Evolutionary conservation across 2,888 invertebrate genomes (phyloP).

Genomic region (Sminthurinus aureus): DNA sequence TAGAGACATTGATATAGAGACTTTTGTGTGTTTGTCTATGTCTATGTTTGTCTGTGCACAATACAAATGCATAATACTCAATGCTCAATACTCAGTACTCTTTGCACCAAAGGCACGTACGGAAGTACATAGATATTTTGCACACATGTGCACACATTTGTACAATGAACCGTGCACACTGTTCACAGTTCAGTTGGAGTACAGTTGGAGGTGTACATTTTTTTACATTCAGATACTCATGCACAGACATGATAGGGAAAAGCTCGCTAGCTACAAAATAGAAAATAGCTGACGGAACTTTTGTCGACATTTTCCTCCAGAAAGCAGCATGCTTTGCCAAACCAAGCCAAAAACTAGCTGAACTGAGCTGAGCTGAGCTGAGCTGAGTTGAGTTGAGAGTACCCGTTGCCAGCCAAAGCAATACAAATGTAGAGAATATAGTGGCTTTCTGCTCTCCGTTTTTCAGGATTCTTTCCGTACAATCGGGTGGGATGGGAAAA

Average conservation of each 20-base stretch:
- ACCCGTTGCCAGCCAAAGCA: too few species aligned
- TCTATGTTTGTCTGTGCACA: not conserved
- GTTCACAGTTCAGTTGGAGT: too few species aligned
- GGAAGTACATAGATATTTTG: not conserved
- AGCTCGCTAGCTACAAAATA: too few species aligned
- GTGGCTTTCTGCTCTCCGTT: too few species aligned
- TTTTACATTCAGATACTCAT: not conserved
- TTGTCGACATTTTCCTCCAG: conserved; percentile 8
- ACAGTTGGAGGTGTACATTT: too few species aligned
- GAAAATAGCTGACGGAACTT: not conserved
- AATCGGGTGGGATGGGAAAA: too few species aligned
- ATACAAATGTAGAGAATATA: too few species aligned
- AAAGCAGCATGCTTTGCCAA: conserved; percentile 13
- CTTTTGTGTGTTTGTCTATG: too few species aligned
- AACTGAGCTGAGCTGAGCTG: not conserved
- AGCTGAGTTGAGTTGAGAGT: not conserved
- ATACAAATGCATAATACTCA: not conserved
- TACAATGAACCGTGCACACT: too few species aligned
- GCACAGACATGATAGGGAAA: not conserved
- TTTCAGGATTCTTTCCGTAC: too few species aligned
- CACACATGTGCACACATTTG: not conserved
- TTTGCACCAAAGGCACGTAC: not conserved
- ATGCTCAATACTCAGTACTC: not conserved
- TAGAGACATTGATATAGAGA: too few species aligned
- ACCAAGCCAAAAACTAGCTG: conserved; percentile 5